These are phyloP conservation scores for Microtus montanus DNA, from an alignment of 2,113 vertebrate species.

Conservation along the genomic window DNA sequence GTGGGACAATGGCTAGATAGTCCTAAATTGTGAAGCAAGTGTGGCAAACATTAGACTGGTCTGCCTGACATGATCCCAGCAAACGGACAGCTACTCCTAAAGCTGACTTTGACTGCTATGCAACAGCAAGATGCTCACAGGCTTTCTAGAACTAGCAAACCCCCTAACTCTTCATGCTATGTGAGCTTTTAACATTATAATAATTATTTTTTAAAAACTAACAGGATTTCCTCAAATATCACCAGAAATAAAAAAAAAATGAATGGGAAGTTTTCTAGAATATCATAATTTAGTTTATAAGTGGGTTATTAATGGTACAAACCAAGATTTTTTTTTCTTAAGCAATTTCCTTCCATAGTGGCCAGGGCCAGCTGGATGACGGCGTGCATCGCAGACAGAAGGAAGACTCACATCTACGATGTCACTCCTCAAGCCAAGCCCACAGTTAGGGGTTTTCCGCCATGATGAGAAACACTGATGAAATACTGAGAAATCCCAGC, in stretches of 20 bases:
- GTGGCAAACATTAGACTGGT: not conserved
- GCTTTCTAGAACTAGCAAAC: not conserved
- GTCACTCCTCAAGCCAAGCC: not conserved
- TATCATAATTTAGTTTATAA: slow-evolving; percentile 17
- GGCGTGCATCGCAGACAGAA: not conserved
- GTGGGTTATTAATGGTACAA: not conserved
- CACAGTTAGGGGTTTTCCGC: slow-evolving; percentile 1
- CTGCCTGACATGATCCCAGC: not conserved
- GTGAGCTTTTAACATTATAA: not conserved
- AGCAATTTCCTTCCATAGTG: not conserved
- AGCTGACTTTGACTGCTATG: not conserved
- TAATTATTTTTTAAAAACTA: not conserved
- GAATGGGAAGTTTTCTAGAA: not conserved
- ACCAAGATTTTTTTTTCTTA: not conserved
- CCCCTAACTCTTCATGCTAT: not conserved
- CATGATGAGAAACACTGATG: not conserved
- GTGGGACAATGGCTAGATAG: not conserved
- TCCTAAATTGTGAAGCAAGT: not conserved
- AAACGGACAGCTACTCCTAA: not conserved
- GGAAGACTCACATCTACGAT: not conserved
- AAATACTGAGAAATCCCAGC: not conserved
- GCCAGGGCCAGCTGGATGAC: not conserved
- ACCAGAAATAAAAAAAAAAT: not conserved
- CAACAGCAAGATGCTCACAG: not conserved
- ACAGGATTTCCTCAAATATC: not conserved